A percentile compares a stretch with the other conserved stretches of the same genome.
These are phyloP conservation scores for Pherbina coryleti DNA, from an alignment of 2,888 invertebrate genomes.

Conservation along the genomic window DNA sequence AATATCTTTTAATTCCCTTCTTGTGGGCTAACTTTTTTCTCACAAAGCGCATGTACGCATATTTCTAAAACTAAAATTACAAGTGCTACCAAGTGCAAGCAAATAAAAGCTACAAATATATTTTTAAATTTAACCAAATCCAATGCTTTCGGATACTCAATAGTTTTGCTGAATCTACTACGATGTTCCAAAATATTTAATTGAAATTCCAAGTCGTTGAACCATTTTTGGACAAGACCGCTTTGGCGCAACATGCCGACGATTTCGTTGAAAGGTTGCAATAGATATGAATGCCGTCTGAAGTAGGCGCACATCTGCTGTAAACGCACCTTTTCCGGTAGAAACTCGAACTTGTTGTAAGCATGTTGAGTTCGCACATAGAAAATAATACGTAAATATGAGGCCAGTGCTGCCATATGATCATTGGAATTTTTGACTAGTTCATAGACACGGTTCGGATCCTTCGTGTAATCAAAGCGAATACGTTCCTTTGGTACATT, in stretches of 20 bases:
- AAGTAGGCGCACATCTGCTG: neutral
- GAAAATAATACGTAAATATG: neutral
- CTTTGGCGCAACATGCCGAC: neutral
- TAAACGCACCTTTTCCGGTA: neutral
- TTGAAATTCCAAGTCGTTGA: neutral
- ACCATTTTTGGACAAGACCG: constrained; percentile 1
- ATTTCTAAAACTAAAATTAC: constrained; percentile 18
- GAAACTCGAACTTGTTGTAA: neutral
- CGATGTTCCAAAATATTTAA: neutral
- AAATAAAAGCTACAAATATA: constrained; percentile 40
- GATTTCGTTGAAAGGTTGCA: neutral
- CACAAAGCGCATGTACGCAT: constrained; percentile 19
- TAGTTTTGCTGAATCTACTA: neutral
- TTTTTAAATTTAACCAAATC: constrained; percentile 17
- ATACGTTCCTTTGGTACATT: neutral
- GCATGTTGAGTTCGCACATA: neutral
- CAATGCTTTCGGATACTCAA: neutral
- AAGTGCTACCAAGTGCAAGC: constrained; percentile 2
- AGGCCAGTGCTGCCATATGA: neutral
- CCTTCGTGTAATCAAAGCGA: neutral
- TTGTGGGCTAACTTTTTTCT: neutral
- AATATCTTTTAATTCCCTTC: neutral
- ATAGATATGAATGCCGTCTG: neutral
- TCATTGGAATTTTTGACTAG: neutral
- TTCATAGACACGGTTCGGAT: neutral